Base-by-base conservation (phyloP, 2,113 vertebrate genomes). In the Fulica atra region DNA sequence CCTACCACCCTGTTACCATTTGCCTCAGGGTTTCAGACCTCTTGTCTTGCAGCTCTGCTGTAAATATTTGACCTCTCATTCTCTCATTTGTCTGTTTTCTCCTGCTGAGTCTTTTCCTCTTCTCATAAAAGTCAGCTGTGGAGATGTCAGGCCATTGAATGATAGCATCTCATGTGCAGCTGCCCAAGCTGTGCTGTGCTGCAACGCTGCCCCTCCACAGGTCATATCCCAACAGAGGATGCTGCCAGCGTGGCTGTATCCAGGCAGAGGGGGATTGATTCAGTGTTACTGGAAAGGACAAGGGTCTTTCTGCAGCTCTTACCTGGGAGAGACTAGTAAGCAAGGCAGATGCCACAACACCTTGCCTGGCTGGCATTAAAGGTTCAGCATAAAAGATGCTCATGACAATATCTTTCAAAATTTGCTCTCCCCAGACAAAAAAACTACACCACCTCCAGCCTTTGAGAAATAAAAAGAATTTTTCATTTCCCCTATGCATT, bases 71-170 rank as follows among this genome's bases (percentile, higher is more conserved):
- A 94, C 79, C 88, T 92, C 54, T 73, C 17, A 14, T 71, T 86
- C 69, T 74, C 33, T 66, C 66, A 35, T 86, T 85, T 92, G 88
- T 89, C 89, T 93, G 64, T 84, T 96, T 95, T 95, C 44, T 93
- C 92, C 83, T 1, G 4, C 87, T 28, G 81, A 86, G 92, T 33
- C 60, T 88, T 94, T 97, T 96, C 92, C 95, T 96, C 28, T 82
- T 92, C 94, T 92, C 79, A 79, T 53, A 72, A 76, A 93, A 88
- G 74, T 86, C 56, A 59, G 36, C 54, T n/a, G 54, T n/a, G 38
- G 31, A 73, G 48, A 77, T 8, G 16, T 29, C 28, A 82, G 53
- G 35, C 53, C 61, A 7, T 2, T 50, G 85, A 89, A 77, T 3
- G 26, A 35, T 31, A 16, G 60, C 53, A 42, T 65, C 74, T 81